Conservation (phyloP, 92 coral and sea anemone species). For the Parazoanthus atlanticus region DNA sequence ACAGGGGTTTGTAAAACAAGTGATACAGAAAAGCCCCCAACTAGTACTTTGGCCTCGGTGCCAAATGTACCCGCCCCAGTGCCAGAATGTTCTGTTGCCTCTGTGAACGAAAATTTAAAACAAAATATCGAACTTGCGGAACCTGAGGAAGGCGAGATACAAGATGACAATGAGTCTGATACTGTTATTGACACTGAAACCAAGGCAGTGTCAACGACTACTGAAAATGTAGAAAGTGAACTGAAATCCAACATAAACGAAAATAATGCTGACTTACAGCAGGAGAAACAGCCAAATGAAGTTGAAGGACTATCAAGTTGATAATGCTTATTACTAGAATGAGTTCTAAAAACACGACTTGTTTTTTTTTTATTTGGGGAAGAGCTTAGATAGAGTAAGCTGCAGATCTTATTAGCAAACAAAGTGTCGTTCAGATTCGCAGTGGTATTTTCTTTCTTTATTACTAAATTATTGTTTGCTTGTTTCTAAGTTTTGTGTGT, state of each 20-base stretch:
- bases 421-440: background rate
- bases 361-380: background rate
- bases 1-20: background rate
- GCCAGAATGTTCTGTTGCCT: conserved; percentile 10
- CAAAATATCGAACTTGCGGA: conserved; percentile 44
- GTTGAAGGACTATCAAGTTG: conserved; percentile 34
- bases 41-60: conserved; percentile 5
- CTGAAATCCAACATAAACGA: conserved; percentile 32
- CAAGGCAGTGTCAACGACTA: background rate
- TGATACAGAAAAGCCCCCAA: conserved; percentile 11
- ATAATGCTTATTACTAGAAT: conserved; percentile 2
- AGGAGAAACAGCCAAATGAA: conserved; percentile 10
- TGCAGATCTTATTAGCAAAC: background rate
- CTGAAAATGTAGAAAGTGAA: conserved; percentile 20
- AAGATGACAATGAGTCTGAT: conserved; percentile 65
- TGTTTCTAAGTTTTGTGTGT: background rate
- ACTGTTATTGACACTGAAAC: background rate
- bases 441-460: background rate
- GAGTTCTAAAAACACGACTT: conserved; percentile 20
- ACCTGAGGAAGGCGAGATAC: conserved; percentile 83
- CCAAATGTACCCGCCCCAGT: background rate
- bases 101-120: conserved; percentile 2
- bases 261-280: conserved; percentile 1
- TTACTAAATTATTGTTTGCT: background rate
- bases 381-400: background rate